These are phyloP conservation scores for Epinephelus coioides DNA, from an alignment of 2,797 vertebrate species.

Conservation along the genomic window DNA sequence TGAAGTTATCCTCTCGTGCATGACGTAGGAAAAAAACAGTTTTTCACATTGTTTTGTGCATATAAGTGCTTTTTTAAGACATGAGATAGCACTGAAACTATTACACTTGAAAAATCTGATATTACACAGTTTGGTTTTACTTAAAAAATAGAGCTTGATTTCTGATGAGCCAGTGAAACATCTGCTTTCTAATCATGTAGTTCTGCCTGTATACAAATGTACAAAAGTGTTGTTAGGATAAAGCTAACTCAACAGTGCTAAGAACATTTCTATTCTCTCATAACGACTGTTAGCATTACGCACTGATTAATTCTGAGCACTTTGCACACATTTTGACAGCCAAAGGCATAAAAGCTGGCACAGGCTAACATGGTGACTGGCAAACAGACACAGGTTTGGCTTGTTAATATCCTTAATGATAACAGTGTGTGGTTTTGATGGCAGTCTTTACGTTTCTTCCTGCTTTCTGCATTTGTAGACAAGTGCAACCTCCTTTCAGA, in stretches of 20 bases:
- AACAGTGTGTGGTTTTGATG: slow-evolving; percentile 24
- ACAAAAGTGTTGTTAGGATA: slow-evolving; percentile 39
- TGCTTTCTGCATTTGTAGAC: slow-evolving; percentile 22
- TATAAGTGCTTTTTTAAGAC: slow-evolving; percentile 26
- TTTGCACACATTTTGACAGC: slow-evolving; percentile 43
- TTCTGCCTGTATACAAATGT: slow-evolving; percentile 57
- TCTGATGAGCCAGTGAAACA: slow-evolving; percentile 6
- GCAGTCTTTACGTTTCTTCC: slow-evolving; percentile 1
- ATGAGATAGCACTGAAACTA: slow-evolving; percentile 15
- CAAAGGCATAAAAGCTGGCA: slow-evolving; percentile 42
- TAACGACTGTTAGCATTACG: slow-evolving; percentile 42
- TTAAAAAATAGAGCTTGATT: slow-evolving; percentile 6
- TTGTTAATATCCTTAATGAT: slow-evolving; percentile 13
- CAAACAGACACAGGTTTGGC: slow-evolving; percentile 36
- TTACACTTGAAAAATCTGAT: neutral
- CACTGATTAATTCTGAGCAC: slow-evolving; percentile 35
- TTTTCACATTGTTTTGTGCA: slow-evolving; percentile 35
- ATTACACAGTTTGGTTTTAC: slow-evolving; percentile 16
- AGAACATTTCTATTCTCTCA: slow-evolving; percentile 18
- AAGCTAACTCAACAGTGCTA: slow-evolving; percentile 33
- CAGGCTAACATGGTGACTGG: slow-evolving; percentile 14
- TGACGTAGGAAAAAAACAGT: slow-evolving; percentile 11
- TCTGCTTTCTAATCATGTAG: slow-evolving; percentile 23
- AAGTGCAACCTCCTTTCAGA: slow-evolving; percentile 45
- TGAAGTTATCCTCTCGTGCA: slow-evolving; percentile 1